phyloP scores from a whole-genome alignment of 2,113 vertebrate species.

The Campylorhamphus procurvoides region DNA sequence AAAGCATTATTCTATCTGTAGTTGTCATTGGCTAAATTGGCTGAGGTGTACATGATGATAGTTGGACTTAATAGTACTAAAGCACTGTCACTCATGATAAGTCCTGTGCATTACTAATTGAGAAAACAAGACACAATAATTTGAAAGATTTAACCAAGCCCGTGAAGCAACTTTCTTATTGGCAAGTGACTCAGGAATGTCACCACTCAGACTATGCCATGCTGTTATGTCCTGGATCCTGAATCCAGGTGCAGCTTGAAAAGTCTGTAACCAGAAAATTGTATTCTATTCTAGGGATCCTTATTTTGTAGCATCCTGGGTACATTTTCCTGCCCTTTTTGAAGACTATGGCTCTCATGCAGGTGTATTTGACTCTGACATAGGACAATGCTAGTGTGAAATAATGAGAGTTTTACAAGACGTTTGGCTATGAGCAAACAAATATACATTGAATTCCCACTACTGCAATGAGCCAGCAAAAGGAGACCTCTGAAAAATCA shows the following conservation, averaged over 20 bases:
- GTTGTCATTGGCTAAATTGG: background rate
- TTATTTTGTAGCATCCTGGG: background rate
- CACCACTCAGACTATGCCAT: rapidly evolving
- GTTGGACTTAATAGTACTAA: background rate
- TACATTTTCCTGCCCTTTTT: background rate
- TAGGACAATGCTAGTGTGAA: background rate
- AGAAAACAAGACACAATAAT: background rate
- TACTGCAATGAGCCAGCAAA: background rate
- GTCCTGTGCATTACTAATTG: background rate
- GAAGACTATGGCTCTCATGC: background rate
- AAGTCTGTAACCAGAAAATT: background rate
- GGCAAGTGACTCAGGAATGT: background rate
- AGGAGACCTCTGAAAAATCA: background rate
- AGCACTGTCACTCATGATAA: background rate
- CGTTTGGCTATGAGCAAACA: background rate
- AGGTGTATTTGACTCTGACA: background rate
- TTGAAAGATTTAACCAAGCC: background rate
- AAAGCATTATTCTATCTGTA: background rate
- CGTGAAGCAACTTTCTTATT: background rate
- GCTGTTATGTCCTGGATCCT: background rate
- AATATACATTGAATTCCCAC: background rate
- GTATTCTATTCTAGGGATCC: background rate
- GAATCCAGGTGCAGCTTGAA: background rate
- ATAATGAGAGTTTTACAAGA: background rate
- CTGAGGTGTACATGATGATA: background rate